Evolutionary conservation across 1,140 invertebrate species (phyloP), one percentile per base, ranked within the genome.

Genomic region (Tetraneura akinire): DNA sequence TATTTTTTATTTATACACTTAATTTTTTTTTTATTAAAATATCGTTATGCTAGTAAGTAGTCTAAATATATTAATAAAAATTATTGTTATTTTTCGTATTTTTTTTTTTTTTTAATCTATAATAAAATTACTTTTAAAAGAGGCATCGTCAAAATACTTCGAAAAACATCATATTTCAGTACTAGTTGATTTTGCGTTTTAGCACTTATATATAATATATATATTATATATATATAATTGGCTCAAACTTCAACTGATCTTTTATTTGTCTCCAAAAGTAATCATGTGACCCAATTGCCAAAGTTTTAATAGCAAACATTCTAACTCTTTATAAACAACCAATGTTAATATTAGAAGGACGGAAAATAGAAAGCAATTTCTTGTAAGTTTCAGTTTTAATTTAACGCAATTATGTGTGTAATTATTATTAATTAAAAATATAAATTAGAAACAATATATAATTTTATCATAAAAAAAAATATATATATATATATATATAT

Each of bases 261-360:
- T 68, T 47, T 21, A 68, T 68, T 68, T 68, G 66, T 68, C 66
- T 68, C 66, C 66, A 68, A 68, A 68, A 68, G 66, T 47, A 68
- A 68, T 68, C 66, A 37, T 45, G 21, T 8, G 66, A 42, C 45
- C 16, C 66, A 23, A 68, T 68, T 68, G 66, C 66, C 66, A 68
- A 68, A 68, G 66, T 68, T 68, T 68, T 68, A 68, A 68, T 68
- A 68, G 42, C 42, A 47, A 13, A 37, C 42, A 45, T 26, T 13
- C 21, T 16, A 21, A 47, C 42, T 68, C 37, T 47, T 47, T 68
- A 68, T 47, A 42, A 68, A 68, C 66, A 68, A 47, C 66, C 21
- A 16, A 23, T 14, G 66, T 47, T 68, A 68, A 68, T 68, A 11
- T 45, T 32, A 68, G 45, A 45, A 68, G 42, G 66, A 23, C 5